Evolutionary conservation across 2,113 vertebrate genomes (phyloP), one percentile per base, ranked within the genome.

Genomic region (Atractosteus spatula): DNA sequence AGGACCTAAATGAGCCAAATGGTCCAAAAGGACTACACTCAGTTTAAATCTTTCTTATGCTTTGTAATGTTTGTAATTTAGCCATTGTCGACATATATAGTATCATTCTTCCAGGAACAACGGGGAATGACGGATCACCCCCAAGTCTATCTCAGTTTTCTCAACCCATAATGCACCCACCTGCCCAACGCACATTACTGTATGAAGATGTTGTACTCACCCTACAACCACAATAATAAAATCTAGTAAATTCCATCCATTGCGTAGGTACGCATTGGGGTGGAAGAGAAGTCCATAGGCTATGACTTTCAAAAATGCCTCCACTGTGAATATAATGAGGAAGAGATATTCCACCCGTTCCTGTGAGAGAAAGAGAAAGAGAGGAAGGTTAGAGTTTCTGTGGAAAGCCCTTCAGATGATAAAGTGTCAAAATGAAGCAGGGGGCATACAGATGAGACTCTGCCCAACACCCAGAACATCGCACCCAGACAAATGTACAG

Each of bases 321-420:
- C 97, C 93, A 99, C 97, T 67, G 97, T 99, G 92, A 99, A 99
- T 93, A 99, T 97, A 89, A 99, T 99, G 91, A 99, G 97, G 90
- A 99, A 99, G 88, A 99, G 94, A 91, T 99, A 99, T 89, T 99
- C 97, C 93, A 99, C 97, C 73, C 94, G 95, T 90, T 99, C 97
- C 97, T 99, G 87, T 59, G 78, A 45, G 51, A 73, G 66, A 43
- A 0, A 73, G 55, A 66, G 17, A 65, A 56, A 70, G 67, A 62
- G 51, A 16, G 16, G 12, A 3, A 47, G 6, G 55, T 77, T 62
- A 79, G 76, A 51, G 47, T 51, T 41, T 71, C 61, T 68, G 55
- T 41, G 29, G 29, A 29, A 29, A 29, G 29, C 29, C 29, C 29
- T 29, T 29, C 29, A 29, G 29, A 29, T 29, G 29, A 29, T 2